Conservation (phyloP, 2,113 vertebrate genomes). For the Peromyscus californicus region DNA sequence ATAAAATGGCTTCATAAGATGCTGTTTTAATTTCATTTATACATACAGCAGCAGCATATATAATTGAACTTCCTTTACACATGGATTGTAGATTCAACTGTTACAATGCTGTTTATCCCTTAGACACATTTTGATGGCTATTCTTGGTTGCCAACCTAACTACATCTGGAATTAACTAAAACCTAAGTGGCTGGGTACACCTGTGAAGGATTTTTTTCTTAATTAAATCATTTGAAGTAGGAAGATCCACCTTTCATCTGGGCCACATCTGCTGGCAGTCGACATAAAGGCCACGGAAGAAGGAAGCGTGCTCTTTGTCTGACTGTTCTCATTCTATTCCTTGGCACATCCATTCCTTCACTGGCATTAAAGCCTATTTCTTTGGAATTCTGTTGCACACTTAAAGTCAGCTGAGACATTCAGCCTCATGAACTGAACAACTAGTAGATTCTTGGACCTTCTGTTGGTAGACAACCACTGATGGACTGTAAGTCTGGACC, state of each 20-base stretch:
- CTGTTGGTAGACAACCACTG: neutral
- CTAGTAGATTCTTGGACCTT: neutral
- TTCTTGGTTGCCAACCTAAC: no score
- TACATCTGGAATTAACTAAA: neutral
- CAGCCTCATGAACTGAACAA: neutral
- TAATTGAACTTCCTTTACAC: neutral
- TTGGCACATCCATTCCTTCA: neutral
- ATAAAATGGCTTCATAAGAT: conserved; percentile 1
- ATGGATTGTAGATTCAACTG: neutral
- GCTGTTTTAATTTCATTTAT: conserved; percentile 21
- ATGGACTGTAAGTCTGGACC: neutral
- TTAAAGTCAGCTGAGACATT: neutral
- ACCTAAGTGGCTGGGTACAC: neutral
- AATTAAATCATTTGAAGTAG: neutral
- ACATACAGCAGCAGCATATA: neutral
- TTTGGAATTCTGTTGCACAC: neutral
- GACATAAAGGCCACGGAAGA: neutral
- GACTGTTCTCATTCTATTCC: neutral
- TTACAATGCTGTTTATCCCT: neutral
- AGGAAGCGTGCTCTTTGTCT: neutral
- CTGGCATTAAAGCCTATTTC: neutral
- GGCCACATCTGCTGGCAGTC: neutral
- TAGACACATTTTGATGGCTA: neutral
- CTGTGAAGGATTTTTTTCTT: neutral
- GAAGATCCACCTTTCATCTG: neutral